Evolutionary conservation across 2,888 invertebrate genomes (phyloP).

Genomic region (Dicycla oo): DNA sequence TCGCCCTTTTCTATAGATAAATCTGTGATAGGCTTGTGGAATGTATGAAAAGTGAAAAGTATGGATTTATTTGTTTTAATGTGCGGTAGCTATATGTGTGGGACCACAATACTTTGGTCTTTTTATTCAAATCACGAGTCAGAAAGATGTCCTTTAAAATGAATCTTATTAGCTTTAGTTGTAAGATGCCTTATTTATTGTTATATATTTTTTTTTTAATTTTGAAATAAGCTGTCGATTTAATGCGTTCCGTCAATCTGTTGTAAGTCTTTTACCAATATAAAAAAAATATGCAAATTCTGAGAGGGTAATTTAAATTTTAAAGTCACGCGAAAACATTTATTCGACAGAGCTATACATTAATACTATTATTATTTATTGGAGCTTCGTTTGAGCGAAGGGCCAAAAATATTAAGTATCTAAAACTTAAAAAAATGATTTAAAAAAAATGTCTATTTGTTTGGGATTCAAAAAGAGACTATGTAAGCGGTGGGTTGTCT

Average conservation of each 20-base stretch:
- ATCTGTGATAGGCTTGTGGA: slow-evolving; percentile 73
- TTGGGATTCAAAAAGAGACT: slow-evolving; percentile 4
- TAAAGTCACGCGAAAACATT: background rate
- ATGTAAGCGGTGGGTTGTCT: slow-evolving; percentile 8
- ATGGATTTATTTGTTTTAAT: slow-evolving; percentile 40
- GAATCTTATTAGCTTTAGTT: slow-evolving; percentile 58
- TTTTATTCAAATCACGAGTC: slow-evolving; percentile 33
- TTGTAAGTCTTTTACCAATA: too few species aligned
- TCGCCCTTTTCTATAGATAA: slow-evolving; percentile 50
- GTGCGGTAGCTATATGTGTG: slow-evolving; percentile 22
- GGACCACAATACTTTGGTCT: slow-evolving; percentile 49
- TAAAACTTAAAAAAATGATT: background rate
- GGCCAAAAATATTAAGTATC: slow-evolving; percentile 62
- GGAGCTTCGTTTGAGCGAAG: slow-evolving; percentile 53
- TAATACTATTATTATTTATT: slow-evolving; percentile 24
- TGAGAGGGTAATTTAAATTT: background rate
- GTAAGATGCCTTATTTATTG: slow-evolving; percentile 60
- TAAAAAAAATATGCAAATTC: background rate
- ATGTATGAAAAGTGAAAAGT: slow-evolving; percentile 25
- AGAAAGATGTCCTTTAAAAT: slow-evolving; percentile 25
- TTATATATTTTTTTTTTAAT: slow-evolving; percentile 36
- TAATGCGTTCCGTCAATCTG: background rate
- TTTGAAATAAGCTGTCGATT: slow-evolving; percentile 5
- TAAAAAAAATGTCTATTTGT: slow-evolving; percentile 1
- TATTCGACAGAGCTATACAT: slow-evolving; percentile 6